Percentiles rank a stretch among this genome's conserved stretches.
Evolutionary conservation across 2,888 invertebrate genomes (phyloP).

Genomic region (Yponomeuta sedellus): DNA sequence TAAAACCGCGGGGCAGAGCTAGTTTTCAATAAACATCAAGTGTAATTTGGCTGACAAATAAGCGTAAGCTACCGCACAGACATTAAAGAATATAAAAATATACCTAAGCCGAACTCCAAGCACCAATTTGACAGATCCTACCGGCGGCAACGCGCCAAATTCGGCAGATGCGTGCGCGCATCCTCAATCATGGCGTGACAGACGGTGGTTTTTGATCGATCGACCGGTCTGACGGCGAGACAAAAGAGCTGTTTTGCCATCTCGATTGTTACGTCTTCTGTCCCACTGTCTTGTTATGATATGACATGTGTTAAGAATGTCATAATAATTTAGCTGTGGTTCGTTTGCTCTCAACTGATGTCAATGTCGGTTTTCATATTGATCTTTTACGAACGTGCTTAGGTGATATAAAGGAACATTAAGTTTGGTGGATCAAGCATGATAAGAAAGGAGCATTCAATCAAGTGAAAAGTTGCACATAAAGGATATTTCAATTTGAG

Average conservation of each 20-base stretch:
- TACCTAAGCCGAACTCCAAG: not conserved
- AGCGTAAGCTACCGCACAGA: not conserved
- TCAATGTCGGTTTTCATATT: not conserved
- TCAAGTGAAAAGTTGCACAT: not conserved
- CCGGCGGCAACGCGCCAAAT: not conserved
- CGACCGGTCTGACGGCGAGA: not conserved
- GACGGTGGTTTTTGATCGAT: not conserved
- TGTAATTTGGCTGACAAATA: not conserved
- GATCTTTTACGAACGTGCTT: not conserved
- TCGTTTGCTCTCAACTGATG: not conserved
- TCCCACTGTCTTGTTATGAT: not conserved
- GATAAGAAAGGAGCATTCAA: not conserved
- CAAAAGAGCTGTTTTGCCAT: conserved; percentile 1
- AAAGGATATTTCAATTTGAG: too few relatives aligned
- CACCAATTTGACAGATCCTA: not conserved
- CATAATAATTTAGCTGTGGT: conserved; percentile 2
- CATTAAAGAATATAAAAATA: not conserved
- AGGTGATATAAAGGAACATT: not conserved
- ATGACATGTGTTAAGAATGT: conserved; percentile 10
- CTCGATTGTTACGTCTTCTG: conserved; percentile 1
- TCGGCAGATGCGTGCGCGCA: not conserved
- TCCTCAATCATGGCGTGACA: conserved; percentile 2
- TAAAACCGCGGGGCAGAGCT: too few relatives aligned
- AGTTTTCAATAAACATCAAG: too few relatives aligned
- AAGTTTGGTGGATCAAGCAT: too few relatives aligned